Conservation (phyloP, 2,888 invertebrate genomes). For the Conomelus anceps region DNA sequence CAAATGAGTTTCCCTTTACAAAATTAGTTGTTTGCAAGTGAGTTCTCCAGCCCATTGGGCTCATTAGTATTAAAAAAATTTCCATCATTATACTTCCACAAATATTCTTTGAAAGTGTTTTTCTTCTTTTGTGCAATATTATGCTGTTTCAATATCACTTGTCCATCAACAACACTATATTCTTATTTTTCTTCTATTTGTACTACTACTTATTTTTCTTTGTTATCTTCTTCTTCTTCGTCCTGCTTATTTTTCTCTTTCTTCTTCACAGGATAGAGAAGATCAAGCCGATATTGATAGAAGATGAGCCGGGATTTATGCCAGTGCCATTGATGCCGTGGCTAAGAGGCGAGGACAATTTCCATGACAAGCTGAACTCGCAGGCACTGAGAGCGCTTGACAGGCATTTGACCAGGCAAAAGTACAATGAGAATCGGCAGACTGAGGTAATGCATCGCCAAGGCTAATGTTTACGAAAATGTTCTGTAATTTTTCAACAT, state of each 20-base stretch:
- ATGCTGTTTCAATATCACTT: too few relatives aligned
- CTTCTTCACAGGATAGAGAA: neutral
- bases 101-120: too few relatives aligned
- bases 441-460: constrained; percentile 12
- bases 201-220: neutral
- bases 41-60: too few relatives aligned
- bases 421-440: constrained; percentile 17
- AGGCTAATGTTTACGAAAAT: neutral
- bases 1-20: too few relatives aligned
- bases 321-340: constrained; percentile 2
- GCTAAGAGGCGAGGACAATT: constrained; percentile 11
- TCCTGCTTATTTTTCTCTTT: neutral
- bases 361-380: constrained; percentile 18
- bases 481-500: neutral
- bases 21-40: too few relatives aligned
- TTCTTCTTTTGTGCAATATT: too few relatives aligned
- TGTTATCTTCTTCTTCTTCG: neutral
- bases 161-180: too few relatives aligned
- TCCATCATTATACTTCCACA: too few relatives aligned
- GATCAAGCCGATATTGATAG: neutral
- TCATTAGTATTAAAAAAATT: too few relatives aligned
- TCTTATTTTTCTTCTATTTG: too few relatives aligned
- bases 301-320: constrained; percentile 1
- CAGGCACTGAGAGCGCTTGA: constrained; percentile 21
- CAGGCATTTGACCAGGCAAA: constrained; percentile 3